phyloP scores from a whole-genome alignment of 1,140 invertebrate species.

The Fragariocoptes setiger region DNA sequence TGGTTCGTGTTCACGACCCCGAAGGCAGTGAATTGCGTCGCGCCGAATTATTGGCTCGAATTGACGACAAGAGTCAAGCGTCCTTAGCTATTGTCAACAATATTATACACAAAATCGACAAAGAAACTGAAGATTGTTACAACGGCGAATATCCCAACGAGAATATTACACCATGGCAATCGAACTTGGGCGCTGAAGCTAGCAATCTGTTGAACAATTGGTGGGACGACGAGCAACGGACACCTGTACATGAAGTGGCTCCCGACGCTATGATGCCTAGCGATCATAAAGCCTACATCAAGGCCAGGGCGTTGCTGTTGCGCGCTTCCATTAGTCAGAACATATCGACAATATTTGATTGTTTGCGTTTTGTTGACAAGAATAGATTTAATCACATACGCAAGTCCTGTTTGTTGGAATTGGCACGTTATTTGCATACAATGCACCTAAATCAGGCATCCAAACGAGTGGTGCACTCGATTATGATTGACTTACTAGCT shows the following conservation, averaged over 20 bases:
- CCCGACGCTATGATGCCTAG: not conserved
- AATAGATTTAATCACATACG: not conserved
- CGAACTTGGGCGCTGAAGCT: not conserved
- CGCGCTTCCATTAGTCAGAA: not conserved
- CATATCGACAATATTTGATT: not conserved
- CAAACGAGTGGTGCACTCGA: too few relatives aligned
- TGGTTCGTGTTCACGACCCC: slow-evolving; percentile 1
- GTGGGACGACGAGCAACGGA: not conserved
- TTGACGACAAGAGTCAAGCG: too few relatives aligned
- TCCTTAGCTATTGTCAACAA: too few relatives aligned
- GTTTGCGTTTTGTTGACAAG: not conserved
- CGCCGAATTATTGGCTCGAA: slow-evolving; percentile 1
- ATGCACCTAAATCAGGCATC: not conserved
- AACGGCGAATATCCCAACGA: not conserved
- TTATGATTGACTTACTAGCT: not conserved
- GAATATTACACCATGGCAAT: not conserved
- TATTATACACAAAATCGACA: too few relatives aligned
- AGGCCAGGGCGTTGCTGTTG: not conserved
- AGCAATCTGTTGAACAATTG: not conserved
- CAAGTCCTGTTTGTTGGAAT: not conserved
- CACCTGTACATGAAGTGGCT: not conserved
- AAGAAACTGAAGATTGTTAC: not conserved
- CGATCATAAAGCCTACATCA: not conserved
- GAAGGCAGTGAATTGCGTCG: not conserved
- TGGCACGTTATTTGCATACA: not conserved